Percentiles rank a stretch among this genome's conserved stretches.
These are phyloP conservation scores for Passerculus sandwichensis DNA, from an alignment of 2,797 vertebrate species.

Conservation along the genomic window DNA sequence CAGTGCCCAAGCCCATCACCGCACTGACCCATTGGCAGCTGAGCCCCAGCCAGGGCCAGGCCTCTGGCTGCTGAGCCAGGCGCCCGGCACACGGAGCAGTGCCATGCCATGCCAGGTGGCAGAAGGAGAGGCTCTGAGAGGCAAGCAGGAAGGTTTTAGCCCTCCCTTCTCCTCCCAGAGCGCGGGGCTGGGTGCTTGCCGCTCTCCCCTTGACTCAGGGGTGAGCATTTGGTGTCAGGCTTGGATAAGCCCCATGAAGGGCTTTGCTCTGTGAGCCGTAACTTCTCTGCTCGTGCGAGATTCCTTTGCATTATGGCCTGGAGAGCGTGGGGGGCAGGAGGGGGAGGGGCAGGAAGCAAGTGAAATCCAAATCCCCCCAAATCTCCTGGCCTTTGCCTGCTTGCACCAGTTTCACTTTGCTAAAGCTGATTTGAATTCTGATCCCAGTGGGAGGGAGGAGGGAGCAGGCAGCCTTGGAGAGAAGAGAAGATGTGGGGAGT, in stretches of 20 bases:
- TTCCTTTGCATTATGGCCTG: slow-evolving; percentile 36
- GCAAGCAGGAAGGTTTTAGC: not conserved
- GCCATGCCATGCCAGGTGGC: not conserved
- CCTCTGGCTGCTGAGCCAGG: not conserved
- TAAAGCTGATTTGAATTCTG: slow-evolving; percentile 73
- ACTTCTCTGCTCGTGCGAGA: slow-evolving; percentile 32
- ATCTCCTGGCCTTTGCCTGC: slow-evolving; percentile 72
- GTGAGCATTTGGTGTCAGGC: not conserved
- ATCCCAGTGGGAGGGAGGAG: slow-evolving; percentile 47
- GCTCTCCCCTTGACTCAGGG: accelerated
- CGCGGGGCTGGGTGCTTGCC: not conserved
- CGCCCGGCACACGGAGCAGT: accelerated
- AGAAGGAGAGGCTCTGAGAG: not conserved
- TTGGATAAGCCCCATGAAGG: slow-evolving; percentile 1
- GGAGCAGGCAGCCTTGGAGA: slow-evolving; percentile 16
- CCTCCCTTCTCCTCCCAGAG: not conserved
- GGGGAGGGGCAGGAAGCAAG: slow-evolving; percentile 62
- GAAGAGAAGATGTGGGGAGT: not conserved
- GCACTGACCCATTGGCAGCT: not conserved
- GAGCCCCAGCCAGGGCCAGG: not conserved
- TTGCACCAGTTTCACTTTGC: slow-evolving; percentile 71
- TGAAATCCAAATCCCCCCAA: slow-evolving; percentile 71
- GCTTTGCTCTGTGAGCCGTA: slow-evolving; percentile 45
- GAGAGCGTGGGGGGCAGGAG: not conserved
- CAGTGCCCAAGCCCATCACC: not conserved